Conservation (phyloP, 2,888 invertebrate species). For the Coelinius sp. region DNA sequence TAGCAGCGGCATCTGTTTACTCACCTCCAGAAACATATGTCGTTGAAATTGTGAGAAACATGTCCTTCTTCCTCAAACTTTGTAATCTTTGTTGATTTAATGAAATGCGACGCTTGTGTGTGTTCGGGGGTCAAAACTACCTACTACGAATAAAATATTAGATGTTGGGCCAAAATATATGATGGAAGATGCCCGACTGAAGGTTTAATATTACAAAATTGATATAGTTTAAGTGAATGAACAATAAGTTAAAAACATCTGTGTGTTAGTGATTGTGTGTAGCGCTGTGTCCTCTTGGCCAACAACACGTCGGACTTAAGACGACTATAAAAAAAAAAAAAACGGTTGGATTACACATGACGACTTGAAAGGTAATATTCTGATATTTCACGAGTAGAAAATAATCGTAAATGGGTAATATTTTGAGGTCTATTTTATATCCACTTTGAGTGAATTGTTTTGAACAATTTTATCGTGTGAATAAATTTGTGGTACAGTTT, state of each 20-base stretch:
- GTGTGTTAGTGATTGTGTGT: constrained; percentile 20
- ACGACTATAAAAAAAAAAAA: neutral
- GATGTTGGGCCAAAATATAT: neutral
- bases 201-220: neutral
- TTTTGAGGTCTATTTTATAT: no score
- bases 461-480: no score
- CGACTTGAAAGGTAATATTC: constrained; percentile 33
- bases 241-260: neutral
- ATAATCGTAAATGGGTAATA: neutral
- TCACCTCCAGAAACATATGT: neutral
- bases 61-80: neutral
- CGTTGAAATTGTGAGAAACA: neutral
- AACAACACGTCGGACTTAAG: neutral
- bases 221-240: constrained; percentile 17
- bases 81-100: constrained; percentile 29
- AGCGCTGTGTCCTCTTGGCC: neutral
- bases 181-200: neutral
- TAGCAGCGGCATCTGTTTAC: neutral
- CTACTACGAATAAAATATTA: constrained; percentile 10
- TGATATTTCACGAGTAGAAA: neutral
- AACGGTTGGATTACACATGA: constrained; percentile 35
- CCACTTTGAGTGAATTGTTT: no score
- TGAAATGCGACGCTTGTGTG: constrained; percentile 68
- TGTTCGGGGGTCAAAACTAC: constrained; percentile 35
- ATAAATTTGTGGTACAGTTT: neutral